Evolutionary conservation across 1,140 invertebrate species (phyloP).

Genomic region (Pentalonia nigronervosa): DNA sequence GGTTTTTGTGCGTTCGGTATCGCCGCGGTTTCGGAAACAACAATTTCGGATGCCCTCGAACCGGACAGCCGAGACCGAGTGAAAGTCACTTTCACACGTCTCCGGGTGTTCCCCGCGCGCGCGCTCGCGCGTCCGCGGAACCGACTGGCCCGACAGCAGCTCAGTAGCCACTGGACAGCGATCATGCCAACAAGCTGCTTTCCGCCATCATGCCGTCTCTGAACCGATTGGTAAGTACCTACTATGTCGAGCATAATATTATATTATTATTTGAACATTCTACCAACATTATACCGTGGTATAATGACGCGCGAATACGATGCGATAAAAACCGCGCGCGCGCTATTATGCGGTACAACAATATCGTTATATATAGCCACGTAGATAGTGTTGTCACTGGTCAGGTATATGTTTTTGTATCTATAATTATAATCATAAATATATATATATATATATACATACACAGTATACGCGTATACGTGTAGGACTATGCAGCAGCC

Average conservation of each 20-base stretch:
- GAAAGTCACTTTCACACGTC: constrained; percentile 56
- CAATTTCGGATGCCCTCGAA: constrained; percentile 41
- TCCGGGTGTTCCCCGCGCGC: constrained; percentile 16
- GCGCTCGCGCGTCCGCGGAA: not conserved
- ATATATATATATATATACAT: too few species aligned
- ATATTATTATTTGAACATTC: not conserved
- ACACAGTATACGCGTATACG: too few species aligned
- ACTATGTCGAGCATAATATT: not conserved
- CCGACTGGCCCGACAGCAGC: not conserved
- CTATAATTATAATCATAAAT: too few species aligned
- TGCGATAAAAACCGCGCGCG: not conserved
- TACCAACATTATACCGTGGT: not conserved
- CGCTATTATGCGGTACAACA: not conserved
- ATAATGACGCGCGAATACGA: not conserved
- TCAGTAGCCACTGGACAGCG: constrained; percentile 45
- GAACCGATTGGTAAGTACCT: constrained; percentile 40
- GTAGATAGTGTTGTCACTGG: not conserved
- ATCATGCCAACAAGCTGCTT: not conserved
- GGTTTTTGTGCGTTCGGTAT: not conserved
- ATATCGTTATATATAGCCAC: not conserved
- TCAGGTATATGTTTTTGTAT: too few species aligned
- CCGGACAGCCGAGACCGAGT: constrained; percentile 43
- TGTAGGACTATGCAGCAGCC: too few species aligned
- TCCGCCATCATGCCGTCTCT: constrained; percentile 30
- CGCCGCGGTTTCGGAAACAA: not conserved